Evolutionary conservation across 2,888 invertebrate species (phyloP).

Genomic region (Diabrotica balteata): DNA sequence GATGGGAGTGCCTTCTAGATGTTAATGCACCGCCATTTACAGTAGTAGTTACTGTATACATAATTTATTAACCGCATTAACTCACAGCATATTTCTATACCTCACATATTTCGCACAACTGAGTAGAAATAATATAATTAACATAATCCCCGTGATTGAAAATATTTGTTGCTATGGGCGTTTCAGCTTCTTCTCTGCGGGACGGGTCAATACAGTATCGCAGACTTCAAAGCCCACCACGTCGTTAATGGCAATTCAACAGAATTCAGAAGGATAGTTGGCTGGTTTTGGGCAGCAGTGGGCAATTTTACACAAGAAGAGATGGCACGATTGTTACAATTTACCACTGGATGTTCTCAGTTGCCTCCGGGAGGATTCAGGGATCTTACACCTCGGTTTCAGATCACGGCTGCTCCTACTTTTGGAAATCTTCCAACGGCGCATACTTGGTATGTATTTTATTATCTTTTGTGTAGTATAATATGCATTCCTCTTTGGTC

Average conservation of each 20-base stretch:
- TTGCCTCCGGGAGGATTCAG: slow-evolving; percentile 89
- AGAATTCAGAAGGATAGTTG: slow-evolving; percentile 83
- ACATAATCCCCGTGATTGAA: slow-evolving; percentile 21
- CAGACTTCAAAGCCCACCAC: slow-evolving; percentile 90
- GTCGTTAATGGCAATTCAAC: slow-evolving; percentile 81
- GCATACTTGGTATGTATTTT: slow-evolving; percentile 80
- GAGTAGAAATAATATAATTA: not conserved
- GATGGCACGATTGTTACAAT: slow-evolving; percentile 90
- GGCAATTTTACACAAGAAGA: slow-evolving; percentile 90
- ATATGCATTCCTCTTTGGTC: not conserved
- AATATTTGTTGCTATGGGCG: slow-evolving; percentile 50
- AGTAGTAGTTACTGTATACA: too few species aligned
- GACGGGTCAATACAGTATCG: slow-evolving; percentile 88
- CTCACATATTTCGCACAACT: too few species aligned
- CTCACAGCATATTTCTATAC: too few species aligned
- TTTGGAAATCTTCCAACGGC: slow-evolving; percentile 92
- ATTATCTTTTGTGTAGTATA: not conserved
- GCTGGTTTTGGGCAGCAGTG: slow-evolving; percentile 92
- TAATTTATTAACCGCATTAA: too few species aligned
- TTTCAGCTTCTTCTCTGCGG: slow-evolving; percentile 88
- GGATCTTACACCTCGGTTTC: slow-evolving; percentile 90
- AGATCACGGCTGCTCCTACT: slow-evolving; percentile 88
- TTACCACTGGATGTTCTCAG: slow-evolving; percentile 92
- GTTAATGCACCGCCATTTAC: too few species aligned
- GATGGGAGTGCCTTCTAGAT: too few species aligned